Conservation (phyloP, 2,797 vertebrate genomes). For the Selene dorsalis region DNA sequence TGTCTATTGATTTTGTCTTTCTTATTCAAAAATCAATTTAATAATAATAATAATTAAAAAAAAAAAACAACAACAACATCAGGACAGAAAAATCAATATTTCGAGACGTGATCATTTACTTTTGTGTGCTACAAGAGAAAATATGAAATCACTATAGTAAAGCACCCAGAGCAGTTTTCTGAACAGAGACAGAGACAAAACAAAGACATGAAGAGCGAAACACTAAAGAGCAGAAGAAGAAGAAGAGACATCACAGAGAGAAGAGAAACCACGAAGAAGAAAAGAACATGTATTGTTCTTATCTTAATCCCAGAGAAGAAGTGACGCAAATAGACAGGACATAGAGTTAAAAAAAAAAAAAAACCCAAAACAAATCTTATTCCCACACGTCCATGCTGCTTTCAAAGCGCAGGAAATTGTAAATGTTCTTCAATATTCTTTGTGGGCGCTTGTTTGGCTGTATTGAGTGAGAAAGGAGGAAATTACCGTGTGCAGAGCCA, state of each 20-base stretch:
- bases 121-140: not conserved
- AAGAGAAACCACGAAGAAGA: not conserved
- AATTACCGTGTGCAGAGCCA: not conserved
- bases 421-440: not conserved
- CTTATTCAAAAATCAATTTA: conserved; percentile 10
- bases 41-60: too few relatives aligned
- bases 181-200: not conserved
- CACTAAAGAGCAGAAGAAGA: not conserved
- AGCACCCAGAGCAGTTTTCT: not conserved
- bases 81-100: conserved; percentile 48
- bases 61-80: too few relatives aligned
- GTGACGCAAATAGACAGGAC: not conserved
- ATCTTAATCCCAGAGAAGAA: not conserved
- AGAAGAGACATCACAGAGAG: not conserved
- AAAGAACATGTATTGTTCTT: not conserved
- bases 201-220: not conserved
- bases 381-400: not conserved
- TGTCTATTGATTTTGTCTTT: conserved; percentile 29
- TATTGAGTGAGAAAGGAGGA: not conserved
- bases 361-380: too few relatives aligned
- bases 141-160: not conserved
- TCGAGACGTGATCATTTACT: conserved; percentile 9
- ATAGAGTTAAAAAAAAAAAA: too few relatives aligned
- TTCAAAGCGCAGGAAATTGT: conserved; percentile 3
- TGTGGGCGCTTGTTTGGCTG: not conserved